Evolutionary conservation across 2,888 invertebrate genomes (phyloP), one percentile per base, ranked within the genome.

Genomic region (Mesoligia furuncula): DNA sequence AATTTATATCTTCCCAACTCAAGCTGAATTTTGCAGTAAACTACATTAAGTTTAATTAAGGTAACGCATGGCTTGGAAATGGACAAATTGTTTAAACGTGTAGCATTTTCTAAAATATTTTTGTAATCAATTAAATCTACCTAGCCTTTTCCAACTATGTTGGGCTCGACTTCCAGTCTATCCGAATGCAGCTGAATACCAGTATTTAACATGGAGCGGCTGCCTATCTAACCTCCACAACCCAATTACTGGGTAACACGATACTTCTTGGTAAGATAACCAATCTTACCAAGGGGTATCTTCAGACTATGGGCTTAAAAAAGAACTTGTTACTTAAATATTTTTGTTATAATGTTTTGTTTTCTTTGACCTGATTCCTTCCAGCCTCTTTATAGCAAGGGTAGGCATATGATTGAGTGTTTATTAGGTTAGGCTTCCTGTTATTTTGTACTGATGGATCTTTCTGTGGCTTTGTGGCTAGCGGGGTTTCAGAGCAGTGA

Each of bases 401-500:
- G 90, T 77, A 61, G 27, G 67, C 81, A 79, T 90, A 90, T 93
- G 93, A 94, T 94, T 90, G 94, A 92, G 94, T 95, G 95, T 94
- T 93, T 94, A 95, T 95, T 94, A 91, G 92, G 93, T 95, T 95
- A 95, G 93, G 95, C 95, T 95, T 93, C 94, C 93, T 79, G 91
- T 92, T 92, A 92, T 93, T 92, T 92, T 91, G 89, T 91, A 87
- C 91, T 89, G 89, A 90, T 89, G 85, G 85, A 77, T 81, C 80
- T 87, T 85, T 85, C 87, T 90, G 91, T 84, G 90, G 93, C 91
- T 90, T 91, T 87, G 90, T 90, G 72, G 73, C 84, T 64, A 73
- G 77, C 83, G 83, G 90, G 88, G 86, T 76, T 86, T 77, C 81
- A 75, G 70, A 79, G 76, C 61, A 75, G 73, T 84, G 76, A 81